Conservation (phyloP, 30 jellyfish, hydroid and myxozoan genomes). For the Cassiopea andromeda region DNA sequence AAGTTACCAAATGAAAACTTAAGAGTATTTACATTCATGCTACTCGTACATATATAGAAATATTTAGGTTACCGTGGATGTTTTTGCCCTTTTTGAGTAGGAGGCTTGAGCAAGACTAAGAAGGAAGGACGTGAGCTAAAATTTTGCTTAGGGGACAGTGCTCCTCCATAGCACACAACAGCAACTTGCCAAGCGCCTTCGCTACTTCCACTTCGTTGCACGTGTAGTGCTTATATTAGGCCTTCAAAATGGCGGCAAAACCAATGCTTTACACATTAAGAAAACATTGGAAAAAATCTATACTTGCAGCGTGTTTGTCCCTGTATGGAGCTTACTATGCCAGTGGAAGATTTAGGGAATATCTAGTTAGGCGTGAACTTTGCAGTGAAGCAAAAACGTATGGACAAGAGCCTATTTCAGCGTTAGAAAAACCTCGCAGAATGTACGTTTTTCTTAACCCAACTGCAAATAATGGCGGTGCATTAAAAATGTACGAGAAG, state of each 20-base stretch:
- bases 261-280: constrained; percentile 65
- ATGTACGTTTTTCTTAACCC: constrained; percentile 80
- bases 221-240: neutral
- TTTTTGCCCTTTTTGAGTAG: no score
- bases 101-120: no score
- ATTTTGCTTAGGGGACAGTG: no score
- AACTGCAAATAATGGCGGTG: constrained; percentile 68
- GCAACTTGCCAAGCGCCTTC: neutral
- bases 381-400: constrained; percentile 58
- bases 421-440: constrained; percentile 83
- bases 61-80: no score
- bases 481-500: constrained; percentile 80
- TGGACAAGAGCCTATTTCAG: constrained; percentile 66
- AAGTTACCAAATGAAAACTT: no score
- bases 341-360: constrained; percentile 52
- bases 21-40: no score
- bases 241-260: constrained; percentile 52
- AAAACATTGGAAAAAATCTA: constrained; percentile 66
- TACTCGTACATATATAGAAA: no score
- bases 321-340: constrained; percentile 66
- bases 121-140: no score
- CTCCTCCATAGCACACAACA: no score
- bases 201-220: neutral
- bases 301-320: constrained; percentile 64
- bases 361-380: constrained; percentile 65